phyloP scores from a whole-genome alignment of 1,140 invertebrate species.

The Caligus rogercresseyi region DNA sequence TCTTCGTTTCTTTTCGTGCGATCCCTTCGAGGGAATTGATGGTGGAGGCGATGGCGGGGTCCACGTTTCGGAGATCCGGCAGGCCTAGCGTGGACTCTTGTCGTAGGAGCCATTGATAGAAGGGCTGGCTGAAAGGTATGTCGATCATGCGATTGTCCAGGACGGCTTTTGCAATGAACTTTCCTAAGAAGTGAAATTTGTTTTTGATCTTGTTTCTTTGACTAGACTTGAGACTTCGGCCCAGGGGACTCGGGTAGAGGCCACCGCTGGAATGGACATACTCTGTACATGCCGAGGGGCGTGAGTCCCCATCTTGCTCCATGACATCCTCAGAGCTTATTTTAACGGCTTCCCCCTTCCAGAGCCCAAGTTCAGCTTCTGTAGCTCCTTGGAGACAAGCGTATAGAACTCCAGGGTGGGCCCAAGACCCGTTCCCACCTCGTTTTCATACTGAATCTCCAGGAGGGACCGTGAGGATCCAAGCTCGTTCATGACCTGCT shows the following conservation, averaged over 20 bases:
- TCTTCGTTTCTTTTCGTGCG: constrained; percentile 22
- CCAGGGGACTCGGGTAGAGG: constrained; percentile 70
- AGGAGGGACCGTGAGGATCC: constrained; percentile 50
- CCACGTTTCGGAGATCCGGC: constrained; percentile 60
- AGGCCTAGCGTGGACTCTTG: constrained; percentile 1
- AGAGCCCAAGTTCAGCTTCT: constrained; percentile 80
- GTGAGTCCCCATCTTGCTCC: constrained; percentile 24
- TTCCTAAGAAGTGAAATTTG: constrained; percentile 52
- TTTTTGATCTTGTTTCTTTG: constrained; percentile 76
- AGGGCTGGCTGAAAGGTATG: constrained; percentile 76
- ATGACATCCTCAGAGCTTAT: constrained; percentile 21
- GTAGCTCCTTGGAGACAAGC: constrained; percentile 84
- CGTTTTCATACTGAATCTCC: constrained; percentile 93
- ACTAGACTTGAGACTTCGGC: constrained; percentile 62
- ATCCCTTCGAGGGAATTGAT: constrained; percentile 45
- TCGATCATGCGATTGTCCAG: constrained; percentile 98
- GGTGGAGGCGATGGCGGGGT: constrained; percentile 66
- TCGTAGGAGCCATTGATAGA: constrained; percentile 86
- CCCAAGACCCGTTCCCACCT: constrained; percentile 90
- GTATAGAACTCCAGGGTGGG: constrained; percentile 98
- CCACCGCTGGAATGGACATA: constrained; percentile 63
- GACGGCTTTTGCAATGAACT: constrained; percentile 97
- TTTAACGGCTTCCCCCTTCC: constrained; percentile 48
- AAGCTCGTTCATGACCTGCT: constrained; percentile 81
- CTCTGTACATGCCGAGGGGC: constrained; percentile 28